phyloP scores from a whole-genome alignment of 2,888 invertebrate genomes.

The Saturnia japonica region DNA sequence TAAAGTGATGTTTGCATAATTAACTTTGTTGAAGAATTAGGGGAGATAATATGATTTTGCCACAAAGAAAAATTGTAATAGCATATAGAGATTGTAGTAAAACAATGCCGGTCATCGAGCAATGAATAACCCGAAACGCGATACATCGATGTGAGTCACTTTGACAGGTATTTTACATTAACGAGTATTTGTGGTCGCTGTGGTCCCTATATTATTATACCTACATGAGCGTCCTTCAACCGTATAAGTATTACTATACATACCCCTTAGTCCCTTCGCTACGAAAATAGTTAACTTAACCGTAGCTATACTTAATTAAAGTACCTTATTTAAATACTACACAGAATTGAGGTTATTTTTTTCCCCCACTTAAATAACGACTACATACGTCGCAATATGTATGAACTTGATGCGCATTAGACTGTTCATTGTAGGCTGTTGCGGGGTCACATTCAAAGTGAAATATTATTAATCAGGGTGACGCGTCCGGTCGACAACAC shows the following conservation, averaged over 20 bases:
- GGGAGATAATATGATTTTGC: no score
- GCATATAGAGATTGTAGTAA: no score
- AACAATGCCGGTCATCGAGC: neutral
- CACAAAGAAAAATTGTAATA: no score
- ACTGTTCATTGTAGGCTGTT: conserved; percentile 18
- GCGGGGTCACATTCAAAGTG: conserved; percentile 28
- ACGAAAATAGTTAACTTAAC: neutral
- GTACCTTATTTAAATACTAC: neutral
- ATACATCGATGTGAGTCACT: neutral
- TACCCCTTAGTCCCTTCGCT: neutral
- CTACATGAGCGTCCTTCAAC: no score
- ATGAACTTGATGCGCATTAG: neutral
- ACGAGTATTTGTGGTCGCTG: neutral
- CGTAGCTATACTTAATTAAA: neutral
- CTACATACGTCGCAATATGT: conserved; percentile 9
- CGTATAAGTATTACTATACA: neutral
- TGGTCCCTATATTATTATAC: neutral
- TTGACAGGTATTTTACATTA: neutral
- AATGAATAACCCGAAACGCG: neutral
- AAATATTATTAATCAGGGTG: conserved; percentile 48
- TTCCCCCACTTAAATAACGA: neutral
- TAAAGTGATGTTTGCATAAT: no score
- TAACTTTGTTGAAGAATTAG: no score
- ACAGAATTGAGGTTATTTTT: neutral
- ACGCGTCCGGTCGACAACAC: conserved; percentile 38